Conservation (phyloP, 1,140 invertebrate species). For the Drosophila mayri region DNA sequence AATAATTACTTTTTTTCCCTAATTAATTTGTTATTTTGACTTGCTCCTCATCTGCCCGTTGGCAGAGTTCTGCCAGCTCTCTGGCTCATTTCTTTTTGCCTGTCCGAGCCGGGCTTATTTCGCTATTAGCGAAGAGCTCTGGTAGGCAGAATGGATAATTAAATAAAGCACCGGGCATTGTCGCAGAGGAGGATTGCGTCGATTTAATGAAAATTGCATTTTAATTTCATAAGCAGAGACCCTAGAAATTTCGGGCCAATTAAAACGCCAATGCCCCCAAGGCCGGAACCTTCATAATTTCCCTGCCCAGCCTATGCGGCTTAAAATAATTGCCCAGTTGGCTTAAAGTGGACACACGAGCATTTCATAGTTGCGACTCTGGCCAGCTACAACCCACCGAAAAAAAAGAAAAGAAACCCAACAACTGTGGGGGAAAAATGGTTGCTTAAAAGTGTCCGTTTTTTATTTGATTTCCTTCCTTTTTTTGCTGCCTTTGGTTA, state of each 20-base stretch:
- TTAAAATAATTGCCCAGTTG: conserved; percentile 74
- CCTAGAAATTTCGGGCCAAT: conserved; percentile 7
- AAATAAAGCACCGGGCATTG: conserved; percentile 48
- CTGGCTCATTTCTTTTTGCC: conserved; percentile 38
- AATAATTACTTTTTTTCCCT: conserved; percentile 75
- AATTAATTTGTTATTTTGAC: conserved; percentile 80
- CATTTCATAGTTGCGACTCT: conserved; percentile 53
- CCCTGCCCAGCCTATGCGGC: conserved; percentile 43
- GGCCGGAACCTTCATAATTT: conserved; percentile 77
- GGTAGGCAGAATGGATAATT: conserved; percentile 67
- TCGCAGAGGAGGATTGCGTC: conserved; percentile 1
- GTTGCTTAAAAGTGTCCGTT: conserved; percentile 58
- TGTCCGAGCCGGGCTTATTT: conserved; percentile 42
- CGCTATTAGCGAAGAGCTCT: conserved; percentile 59
- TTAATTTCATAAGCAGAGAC: conserved; percentile 76
- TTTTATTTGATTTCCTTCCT: conserved; percentile 53
- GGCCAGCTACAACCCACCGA: conserved; percentile 2
- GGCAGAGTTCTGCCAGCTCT: conserved; percentile 13
- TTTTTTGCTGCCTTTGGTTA: conserved; percentile 58
- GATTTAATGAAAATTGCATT: conserved; percentile 76
- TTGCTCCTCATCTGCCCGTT: conserved; percentile 51
- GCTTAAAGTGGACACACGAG: conserved; percentile 65
- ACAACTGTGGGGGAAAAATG: conserved; percentile 42
- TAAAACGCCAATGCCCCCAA: conserved; percentile 31
- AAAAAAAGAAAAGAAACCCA: conserved; percentile 14